phyloP scores from a whole-genome alignment of 2,113 vertebrate species.

The Megatriorchis doriae region DNA sequence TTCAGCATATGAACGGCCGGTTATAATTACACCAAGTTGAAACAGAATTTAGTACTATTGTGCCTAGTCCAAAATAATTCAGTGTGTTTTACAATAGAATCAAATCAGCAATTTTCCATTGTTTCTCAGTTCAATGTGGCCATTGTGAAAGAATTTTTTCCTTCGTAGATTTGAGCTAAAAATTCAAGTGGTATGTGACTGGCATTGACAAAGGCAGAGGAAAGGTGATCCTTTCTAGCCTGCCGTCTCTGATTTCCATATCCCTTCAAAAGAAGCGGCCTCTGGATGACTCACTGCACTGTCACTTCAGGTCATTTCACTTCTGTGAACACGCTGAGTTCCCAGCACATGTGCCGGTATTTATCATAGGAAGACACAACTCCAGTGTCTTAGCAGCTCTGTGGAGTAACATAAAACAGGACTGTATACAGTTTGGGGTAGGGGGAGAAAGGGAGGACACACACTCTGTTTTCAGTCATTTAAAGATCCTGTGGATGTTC shows the following conservation, averaged over 20 bases:
- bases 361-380: background rate
- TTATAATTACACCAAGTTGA: constrained; percentile 8
- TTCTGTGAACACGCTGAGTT: background rate
- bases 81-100: background rate
- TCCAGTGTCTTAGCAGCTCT: background rate
- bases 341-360: accelerated
- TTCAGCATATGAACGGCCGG: background rate
- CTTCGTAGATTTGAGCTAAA: background rate
- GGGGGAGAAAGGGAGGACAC: background rate
- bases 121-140: background rate
- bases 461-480: background rate
- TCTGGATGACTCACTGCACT: background rate
- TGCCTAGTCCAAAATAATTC: background rate
- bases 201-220: background rate
- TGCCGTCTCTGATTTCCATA: background rate
- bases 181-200: background rate
- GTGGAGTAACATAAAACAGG: background rate
- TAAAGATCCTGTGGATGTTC: background rate
- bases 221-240: background rate
- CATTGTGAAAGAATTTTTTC: background rate
- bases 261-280: background rate
- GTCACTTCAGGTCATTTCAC: background rate
- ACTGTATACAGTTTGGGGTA: background rate
- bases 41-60: background rate
- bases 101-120: constrained; percentile 9